These are phyloP conservation scores for Ictalurus furcatus DNA, from an alignment of 2,113 vertebrate genomes.

Conservation along the genomic window DNA sequence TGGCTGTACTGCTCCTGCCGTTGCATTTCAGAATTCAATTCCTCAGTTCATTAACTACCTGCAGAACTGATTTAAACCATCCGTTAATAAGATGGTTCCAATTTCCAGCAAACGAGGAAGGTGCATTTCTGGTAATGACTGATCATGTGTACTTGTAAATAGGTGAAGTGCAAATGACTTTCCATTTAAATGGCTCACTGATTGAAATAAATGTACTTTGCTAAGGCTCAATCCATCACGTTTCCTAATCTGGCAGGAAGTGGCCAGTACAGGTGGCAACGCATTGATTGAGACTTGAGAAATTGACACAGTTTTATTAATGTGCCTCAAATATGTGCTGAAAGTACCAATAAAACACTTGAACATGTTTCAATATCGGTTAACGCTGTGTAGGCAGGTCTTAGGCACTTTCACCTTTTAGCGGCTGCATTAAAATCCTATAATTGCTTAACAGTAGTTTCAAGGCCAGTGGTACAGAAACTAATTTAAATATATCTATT, in stretches of 20 bases:
- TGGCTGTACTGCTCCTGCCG: slow-evolving; percentile 18
- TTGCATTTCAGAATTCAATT: slow-evolving; percentile 60
- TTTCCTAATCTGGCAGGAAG: slow-evolving; percentile 46
- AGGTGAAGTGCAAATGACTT: slow-evolving; percentile 54
- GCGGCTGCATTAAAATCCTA: background rate
- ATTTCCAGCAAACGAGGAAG: slow-evolving; percentile 51
- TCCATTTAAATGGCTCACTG: slow-evolving; percentile 43
- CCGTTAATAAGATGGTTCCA: slow-evolving; percentile 55
- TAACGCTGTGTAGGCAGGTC: background rate
- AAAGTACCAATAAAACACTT: slow-evolving; percentile 14
- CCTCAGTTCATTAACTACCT: slow-evolving; percentile 58
- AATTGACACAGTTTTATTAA: slow-evolving; percentile 25
- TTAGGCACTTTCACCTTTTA: background rate
- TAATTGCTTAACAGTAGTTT: slow-evolving; percentile 18
- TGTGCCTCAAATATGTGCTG: slow-evolving; percentile 13
- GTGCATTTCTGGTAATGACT: slow-evolving; percentile 52
- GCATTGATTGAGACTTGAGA: slow-evolving; percentile 37
- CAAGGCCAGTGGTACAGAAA: background rate
- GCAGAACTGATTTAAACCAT: slow-evolving; percentile 55
- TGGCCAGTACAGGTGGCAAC: slow-evolving; percentile 25
- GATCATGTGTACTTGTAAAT: slow-evolving; percentile 57
- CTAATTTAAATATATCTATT: slow-evolving; percentile 17
- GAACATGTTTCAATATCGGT: background rate
- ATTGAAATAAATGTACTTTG: slow-evolving; percentile 40
- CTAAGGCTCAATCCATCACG: slow-evolving; percentile 31